These are phyloP conservation scores for Orthosia cruda DNA, from an alignment of 2,888 invertebrate genomes.

Conservation along the genomic window DNA sequence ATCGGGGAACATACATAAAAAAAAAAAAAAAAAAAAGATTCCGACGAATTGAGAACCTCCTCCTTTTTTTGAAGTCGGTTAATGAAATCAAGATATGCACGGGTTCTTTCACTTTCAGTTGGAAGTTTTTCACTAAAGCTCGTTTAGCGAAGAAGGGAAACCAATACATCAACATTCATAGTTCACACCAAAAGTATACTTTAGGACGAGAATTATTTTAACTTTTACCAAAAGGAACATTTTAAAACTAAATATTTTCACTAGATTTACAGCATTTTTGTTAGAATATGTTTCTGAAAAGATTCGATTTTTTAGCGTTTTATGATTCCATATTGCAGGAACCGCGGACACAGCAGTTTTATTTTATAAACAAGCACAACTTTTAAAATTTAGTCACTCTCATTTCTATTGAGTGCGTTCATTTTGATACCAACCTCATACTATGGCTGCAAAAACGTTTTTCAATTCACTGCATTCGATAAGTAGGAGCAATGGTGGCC, in stretches of 20 bases:
- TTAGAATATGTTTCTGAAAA: neutral
- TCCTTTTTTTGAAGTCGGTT: too few species aligned
- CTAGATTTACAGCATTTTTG: conserved; percentile 2
- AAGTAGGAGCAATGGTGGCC: too few species aligned
- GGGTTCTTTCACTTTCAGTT: conserved; percentile 1
- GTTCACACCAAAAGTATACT: neutral
- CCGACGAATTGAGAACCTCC: too few species aligned
- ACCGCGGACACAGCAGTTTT: neutral
- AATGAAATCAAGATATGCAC: conserved; percentile 17
- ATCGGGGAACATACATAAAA: too few species aligned
- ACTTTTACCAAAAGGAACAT: neutral
- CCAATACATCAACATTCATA: conserved; percentile 15
- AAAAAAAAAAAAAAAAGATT: too few species aligned
- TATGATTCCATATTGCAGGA: neutral
- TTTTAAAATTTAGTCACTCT: neutral
- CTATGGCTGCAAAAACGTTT: neutral
- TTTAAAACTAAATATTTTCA: conserved; percentile 14
- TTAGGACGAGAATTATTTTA: neutral
- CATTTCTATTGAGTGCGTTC: neutral
- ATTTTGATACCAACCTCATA: neutral
- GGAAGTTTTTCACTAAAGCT: conserved; percentile 11
- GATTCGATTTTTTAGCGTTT: neutral
- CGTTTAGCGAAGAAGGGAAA: neutral
- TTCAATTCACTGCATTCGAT: neutral
- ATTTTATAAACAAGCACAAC: neutral